A percentile compares a stretch with the other conserved stretches of the same genome.
Conservation (phyloP, 1,140 invertebrate species). For the Bombus turneri region DNA sequence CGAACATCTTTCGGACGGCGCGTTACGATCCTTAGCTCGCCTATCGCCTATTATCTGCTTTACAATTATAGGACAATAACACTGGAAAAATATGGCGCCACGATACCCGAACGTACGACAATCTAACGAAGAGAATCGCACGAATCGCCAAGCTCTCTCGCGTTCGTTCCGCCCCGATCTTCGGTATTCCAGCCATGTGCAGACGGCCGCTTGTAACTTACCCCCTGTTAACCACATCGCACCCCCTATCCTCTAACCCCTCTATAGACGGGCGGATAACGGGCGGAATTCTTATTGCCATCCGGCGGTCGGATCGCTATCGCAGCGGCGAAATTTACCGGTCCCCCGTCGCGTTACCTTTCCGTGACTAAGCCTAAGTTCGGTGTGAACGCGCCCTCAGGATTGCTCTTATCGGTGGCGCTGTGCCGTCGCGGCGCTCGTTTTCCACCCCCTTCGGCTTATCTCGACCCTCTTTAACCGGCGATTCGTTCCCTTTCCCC, state of each 20-base stretch:
- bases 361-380: constrained; percentile 47
- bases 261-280: constrained; percentile 16
- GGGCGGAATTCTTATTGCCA: constrained; percentile 41
- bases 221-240: not conserved
- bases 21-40: no score
- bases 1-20: no score
- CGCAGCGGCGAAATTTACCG: constrained; percentile 40
- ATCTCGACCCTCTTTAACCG: constrained; percentile 64
- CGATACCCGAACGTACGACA: no score
- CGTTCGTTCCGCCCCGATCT: not conserved
- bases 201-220: not conserved
- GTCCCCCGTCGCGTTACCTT: constrained; percentile 43
- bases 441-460: constrained; percentile 56
- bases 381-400: constrained; percentile 60
- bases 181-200: not conserved
- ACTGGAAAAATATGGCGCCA: no score
- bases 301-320: constrained; percentile 20
- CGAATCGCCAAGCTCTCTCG: not conserved
- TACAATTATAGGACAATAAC: no score
- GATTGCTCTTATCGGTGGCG: constrained; percentile 69
- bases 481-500: not conserved
- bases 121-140: not conserved
- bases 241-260: not conserved
- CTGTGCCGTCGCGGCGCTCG: constrained; percentile 40
- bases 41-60: no score